Conservation (phyloP, 2,888 invertebrate genomes). For the Apotomis capreana region DNA sequence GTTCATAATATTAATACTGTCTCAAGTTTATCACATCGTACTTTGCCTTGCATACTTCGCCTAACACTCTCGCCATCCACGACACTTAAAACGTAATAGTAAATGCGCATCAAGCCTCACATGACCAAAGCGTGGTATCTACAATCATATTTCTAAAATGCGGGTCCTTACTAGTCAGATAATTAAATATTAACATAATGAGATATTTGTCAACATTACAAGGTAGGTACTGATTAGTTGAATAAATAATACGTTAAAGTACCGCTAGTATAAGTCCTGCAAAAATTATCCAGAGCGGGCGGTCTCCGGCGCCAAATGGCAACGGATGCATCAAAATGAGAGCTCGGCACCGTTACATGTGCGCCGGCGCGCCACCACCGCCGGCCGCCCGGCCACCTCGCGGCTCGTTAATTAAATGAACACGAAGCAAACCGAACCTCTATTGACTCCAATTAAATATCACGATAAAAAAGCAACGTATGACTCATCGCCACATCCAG, state of each 20-base stretch:
- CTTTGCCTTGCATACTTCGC: slow-evolving; percentile 18
- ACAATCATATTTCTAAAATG: slow-evolving; percentile 33
- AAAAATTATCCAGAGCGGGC: slow-evolving; percentile 18
- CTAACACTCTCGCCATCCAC: slow-evolving; percentile 8
- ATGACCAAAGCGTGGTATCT: slow-evolving; percentile 61
- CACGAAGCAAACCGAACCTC: slow-evolving; percentile 57
- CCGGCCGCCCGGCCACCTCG: slow-evolving; percentile 56
- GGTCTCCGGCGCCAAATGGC: slow-evolving; percentile 48
- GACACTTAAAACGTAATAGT: slow-evolving; percentile 62
- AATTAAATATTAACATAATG: slow-evolving; percentile 46
- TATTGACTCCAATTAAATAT: slow-evolving; percentile 44
- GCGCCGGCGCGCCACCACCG: slow-evolving; percentile 44
- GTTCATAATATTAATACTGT: slow-evolving; percentile 59
- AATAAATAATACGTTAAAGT: slow-evolving; percentile 56
- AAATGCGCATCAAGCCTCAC: slow-evolving; percentile 80
- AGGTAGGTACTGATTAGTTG: slow-evolving; percentile 56
- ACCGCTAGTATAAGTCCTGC: slow-evolving; percentile 23
- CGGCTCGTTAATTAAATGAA: slow-evolving; percentile 61
- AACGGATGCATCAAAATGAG: slow-evolving; percentile 68
- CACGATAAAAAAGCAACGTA: slow-evolving; percentile 25
- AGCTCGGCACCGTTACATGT: slow-evolving; percentile 76
- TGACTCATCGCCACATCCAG: slow-evolving; percentile 40
- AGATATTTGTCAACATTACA: slow-evolving; percentile 51
- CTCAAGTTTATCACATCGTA: slow-evolving; percentile 49
- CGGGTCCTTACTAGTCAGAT: slow-evolving; percentile 33